phyloP scores from a whole-genome alignment of 2,113 vertebrate species.

The Spilogale gracilis region DNA sequence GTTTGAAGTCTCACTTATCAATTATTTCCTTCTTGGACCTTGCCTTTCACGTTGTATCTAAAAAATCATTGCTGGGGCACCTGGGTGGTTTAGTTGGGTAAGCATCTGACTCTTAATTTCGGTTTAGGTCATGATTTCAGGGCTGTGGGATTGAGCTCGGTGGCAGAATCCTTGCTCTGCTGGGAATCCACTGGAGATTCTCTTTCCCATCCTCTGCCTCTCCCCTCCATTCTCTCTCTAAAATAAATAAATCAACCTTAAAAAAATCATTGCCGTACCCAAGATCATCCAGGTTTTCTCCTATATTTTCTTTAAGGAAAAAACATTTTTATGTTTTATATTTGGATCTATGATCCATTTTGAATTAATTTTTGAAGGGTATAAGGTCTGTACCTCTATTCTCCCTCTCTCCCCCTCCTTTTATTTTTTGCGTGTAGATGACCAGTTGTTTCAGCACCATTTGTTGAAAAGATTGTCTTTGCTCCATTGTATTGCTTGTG shows the following conservation, averaged over 20 bases:
- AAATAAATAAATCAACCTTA: background rate
- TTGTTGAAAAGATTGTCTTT: background rate
- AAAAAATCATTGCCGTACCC: background rate
- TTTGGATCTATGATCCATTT: background rate
- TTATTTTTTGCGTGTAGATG: background rate
- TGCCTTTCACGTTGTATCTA: background rate
- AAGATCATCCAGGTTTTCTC: background rate
- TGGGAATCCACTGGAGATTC: background rate
- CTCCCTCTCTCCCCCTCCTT: no score
- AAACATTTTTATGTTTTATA: background rate
- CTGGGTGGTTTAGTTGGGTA: background rate
- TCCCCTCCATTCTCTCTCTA: background rate
- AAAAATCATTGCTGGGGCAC: background rate
- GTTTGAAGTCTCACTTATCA: background rate
- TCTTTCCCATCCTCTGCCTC: background rate
- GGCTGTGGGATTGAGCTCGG: rapidly evolving
- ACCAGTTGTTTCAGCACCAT: background rate
- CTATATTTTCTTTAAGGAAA: background rate
- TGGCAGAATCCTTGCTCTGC: background rate
- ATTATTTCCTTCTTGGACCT: background rate
- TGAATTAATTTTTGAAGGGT: background rate
- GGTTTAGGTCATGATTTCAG: background rate
- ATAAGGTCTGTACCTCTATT: background rate
- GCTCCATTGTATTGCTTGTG: background rate
- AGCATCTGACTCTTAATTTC: background rate